Base-by-base conservation (phyloP, 2,113 vertebrate genomes). In the Paraplagusia blochii region DNA sequence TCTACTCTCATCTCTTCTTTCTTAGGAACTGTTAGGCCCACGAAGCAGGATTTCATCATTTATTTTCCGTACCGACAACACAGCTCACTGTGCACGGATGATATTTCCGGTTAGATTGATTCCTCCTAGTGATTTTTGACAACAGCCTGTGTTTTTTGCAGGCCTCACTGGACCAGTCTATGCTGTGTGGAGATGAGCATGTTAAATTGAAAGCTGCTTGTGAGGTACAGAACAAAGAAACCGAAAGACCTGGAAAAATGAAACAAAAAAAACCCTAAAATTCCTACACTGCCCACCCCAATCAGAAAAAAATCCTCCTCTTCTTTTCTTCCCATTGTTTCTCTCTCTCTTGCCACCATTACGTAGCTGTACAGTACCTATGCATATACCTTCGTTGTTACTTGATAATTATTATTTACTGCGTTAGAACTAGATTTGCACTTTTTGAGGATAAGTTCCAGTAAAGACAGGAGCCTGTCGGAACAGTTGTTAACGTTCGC, bases 91-190 rank as follows among this genome's bases (percentile, higher is more conserved):
- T 7, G 43, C 72, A 34, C 36, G 18, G 53, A 54, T 36, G 36
- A 62, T 60, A 36, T 56, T 42, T 56, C 46, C 35, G 52, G 55
- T 67, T 64, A 15, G 34, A 34, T 22, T 39, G 38, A 22, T 46
- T 59, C 34, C 33, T 39, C 35, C 9, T 55, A 5, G 11, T n/a
- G 38, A 19, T 59, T 53, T 40, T 45, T 44, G 12, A 43, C 44
- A 33, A 44, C 55, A 57, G 68, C 64, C 58, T 65, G 63, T 53
- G 63, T 44, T 60, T 11, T 36, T 67, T 18, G 64, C 86, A 78
- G 86, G 88, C 90, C 88, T 74, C 82, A 59, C 84, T 84, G 87
- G 92, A 91, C 89, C 92, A 92, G 92, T 90, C 92, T 89, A 88
- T 85, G 82, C 72, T 84, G 87, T 67, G 80, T 76, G 45, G 85